Evolutionary conservation across 2,888 invertebrate genomes (phyloP).

Genomic region (Drosophila cognata): DNA sequence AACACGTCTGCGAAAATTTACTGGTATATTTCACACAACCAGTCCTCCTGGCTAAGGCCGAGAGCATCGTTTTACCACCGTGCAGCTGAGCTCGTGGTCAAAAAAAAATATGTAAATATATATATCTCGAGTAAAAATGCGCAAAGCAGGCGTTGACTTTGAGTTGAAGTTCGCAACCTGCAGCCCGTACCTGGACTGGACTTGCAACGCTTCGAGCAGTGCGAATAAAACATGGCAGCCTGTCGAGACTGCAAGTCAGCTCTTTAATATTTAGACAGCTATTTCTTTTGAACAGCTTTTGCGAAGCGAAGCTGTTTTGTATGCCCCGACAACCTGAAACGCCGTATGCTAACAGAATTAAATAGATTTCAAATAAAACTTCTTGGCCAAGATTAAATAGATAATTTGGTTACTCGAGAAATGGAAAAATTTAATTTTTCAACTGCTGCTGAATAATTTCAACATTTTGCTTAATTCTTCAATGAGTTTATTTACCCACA

Average conservation of each 20-base stretch:
- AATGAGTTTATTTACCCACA: conserved; percentile 3
- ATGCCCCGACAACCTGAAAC: neutral
- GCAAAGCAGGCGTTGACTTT: conserved; percentile 33
- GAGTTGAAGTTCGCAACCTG: conserved; percentile 31
- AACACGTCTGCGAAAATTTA: conserved; percentile 64
- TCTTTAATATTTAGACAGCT: conserved; percentile 59
- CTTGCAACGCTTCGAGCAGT: conserved; percentile 11
- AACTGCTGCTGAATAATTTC: neutral
- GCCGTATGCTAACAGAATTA: neutral
- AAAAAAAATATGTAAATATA: conserved; percentile 2
- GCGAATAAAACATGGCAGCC: conserved; percentile 51
- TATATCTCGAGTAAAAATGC: conserved; percentile 15
- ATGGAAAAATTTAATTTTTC: neutral
- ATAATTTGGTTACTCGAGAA: neutral
- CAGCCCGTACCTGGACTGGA: conserved; percentile 21
- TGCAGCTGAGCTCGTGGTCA: conserved; percentile 21
- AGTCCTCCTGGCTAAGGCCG: conserved; percentile 22
- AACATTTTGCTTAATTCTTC: neutral
- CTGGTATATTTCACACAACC: conserved; percentile 46
- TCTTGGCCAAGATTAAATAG: neutral
- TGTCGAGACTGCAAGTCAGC: conserved; percentile 36
- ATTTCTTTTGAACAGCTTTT: conserved; percentile 9
- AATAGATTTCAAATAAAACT: conserved; percentile 19
- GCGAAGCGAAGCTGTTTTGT: conserved; percentile 7
- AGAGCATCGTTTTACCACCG: conserved; percentile 24